Conservation (phyloP, 2,113 vertebrate species). For the Coreoperca whiteheadi region DNA sequence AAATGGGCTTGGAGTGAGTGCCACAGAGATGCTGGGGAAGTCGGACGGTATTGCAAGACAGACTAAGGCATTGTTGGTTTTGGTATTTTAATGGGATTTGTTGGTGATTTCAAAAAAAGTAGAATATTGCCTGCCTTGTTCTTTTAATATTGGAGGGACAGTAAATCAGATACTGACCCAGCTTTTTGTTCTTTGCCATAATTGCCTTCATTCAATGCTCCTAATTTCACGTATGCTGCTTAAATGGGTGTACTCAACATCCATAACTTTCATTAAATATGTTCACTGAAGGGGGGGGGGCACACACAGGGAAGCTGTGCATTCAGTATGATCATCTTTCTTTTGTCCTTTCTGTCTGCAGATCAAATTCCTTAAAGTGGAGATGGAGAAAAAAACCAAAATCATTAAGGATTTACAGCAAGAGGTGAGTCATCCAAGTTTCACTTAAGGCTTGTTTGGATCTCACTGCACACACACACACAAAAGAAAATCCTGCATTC, state of each 20-base stretch:
- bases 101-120: not conserved
- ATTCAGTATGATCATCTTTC: not conserved
- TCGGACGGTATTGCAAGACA: not conserved
- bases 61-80: not conserved
- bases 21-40: not conserved
- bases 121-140: not conserved
- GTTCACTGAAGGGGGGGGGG: constrained; percentile 11
- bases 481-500: not conserved
- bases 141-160: not conserved
- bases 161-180: not conserved
- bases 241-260: not conserved
- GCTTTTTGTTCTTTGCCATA: not conserved
- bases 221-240: not conserved
- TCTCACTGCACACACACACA: not conserved
- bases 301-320: not conserved
- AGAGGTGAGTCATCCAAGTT: constrained; percentile 87
- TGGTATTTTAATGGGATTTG: not conserved
- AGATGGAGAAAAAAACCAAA: constrained; percentile 98
- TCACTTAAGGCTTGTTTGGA: constrained; percentile 3
- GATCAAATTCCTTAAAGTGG: constrained; percentile 97
- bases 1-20: not conserved
- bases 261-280: constrained; percentile 13
- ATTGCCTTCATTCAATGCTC: not conserved
- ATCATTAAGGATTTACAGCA: constrained; percentile 98
- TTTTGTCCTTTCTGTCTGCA: constrained; percentile 75